Evolutionary conservation across 1,140 invertebrate genomes (phyloP).

Genomic region (Rhysida immarginata): DNA sequence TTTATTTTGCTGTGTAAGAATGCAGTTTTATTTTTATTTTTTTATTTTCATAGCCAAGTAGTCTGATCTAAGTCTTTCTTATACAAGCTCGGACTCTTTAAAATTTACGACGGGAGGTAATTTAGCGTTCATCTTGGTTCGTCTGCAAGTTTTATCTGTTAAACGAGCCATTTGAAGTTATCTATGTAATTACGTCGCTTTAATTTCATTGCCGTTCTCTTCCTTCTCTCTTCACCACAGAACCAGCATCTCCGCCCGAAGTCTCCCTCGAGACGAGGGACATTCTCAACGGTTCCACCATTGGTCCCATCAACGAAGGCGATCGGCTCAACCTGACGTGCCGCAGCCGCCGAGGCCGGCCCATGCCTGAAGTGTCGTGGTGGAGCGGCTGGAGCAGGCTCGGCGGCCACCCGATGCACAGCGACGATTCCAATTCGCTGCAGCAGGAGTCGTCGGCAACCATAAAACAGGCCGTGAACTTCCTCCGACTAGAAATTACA

Average conservation of each 20-base stretch:
- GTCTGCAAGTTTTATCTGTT: no score
- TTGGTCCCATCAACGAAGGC: not conserved
- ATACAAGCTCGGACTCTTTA: no score
- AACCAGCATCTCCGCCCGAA: not conserved
- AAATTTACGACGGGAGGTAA: no score
- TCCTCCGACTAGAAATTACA: constrained; percentile 41
- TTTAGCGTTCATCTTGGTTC: no score
- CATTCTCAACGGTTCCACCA: not conserved
- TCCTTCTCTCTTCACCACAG: not conserved
- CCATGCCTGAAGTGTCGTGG: not conserved
- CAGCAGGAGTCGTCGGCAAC: not conserved
- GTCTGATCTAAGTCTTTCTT: no score
- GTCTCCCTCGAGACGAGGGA: not conserved
- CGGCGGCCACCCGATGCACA: not conserved
- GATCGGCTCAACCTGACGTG: not conserved
- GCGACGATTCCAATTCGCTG: not conserved
- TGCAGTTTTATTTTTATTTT: no score
- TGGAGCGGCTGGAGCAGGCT: not conserved
- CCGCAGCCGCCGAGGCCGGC: not conserved
- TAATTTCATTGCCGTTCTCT: no score
- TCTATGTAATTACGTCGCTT: no score
- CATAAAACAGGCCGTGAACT: not conserved
- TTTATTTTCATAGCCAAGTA: no score
- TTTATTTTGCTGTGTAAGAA: no score
- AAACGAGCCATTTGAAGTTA: no score